These are phyloP conservation scores for Petrocephalus microphthalmus DNA, from an alignment of 2,113 vertebrate genomes.

Conservation along the genomic window DNA sequence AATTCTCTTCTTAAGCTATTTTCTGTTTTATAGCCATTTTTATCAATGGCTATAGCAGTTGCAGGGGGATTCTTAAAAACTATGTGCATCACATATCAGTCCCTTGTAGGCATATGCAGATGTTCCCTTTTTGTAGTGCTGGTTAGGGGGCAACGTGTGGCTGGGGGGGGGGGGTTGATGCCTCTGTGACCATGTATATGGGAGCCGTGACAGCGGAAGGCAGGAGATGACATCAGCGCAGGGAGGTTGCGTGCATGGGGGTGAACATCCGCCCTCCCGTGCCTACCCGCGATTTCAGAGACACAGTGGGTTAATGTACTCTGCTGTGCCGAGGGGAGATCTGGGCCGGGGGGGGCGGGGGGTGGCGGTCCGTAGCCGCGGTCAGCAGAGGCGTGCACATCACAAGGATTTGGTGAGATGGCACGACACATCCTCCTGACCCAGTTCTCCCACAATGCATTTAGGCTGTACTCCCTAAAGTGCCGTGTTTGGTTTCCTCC, in stretches of 20 bases:
- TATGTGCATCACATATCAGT: neutral
- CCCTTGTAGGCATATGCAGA: neutral
- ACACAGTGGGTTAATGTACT: conserved; percentile 20
- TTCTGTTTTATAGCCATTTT: neutral
- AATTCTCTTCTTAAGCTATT: neutral
- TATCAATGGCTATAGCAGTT: neutral
- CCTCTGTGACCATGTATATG: neutral
- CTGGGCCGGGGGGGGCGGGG: conserved; percentile 8
- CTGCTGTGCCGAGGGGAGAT: conserved; percentile 47
- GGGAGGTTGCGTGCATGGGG: conserved; percentile 53
- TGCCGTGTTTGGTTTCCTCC: neutral
- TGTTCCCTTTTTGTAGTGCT: neutral
- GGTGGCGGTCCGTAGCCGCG: conserved; percentile 28
- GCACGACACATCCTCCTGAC: conserved; percentile 25
- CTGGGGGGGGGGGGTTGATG: neutral
- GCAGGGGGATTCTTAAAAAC: neutral
- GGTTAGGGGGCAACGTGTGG: neutral
- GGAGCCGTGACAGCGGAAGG: conserved; percentile 11
- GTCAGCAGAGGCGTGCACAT: conserved; percentile 52
- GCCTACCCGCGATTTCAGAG: neutral
- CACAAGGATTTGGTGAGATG: conserved; percentile 46
- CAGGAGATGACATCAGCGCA: conserved; percentile 41
- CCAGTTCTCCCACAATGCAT: conserved; percentile 32
- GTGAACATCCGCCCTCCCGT: conserved; percentile 33
- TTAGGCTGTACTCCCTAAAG: conserved; percentile 21